phyloP scores from a whole-genome alignment of 2,888 invertebrate genomes.

The Melanostoma mellinum region DNA sequence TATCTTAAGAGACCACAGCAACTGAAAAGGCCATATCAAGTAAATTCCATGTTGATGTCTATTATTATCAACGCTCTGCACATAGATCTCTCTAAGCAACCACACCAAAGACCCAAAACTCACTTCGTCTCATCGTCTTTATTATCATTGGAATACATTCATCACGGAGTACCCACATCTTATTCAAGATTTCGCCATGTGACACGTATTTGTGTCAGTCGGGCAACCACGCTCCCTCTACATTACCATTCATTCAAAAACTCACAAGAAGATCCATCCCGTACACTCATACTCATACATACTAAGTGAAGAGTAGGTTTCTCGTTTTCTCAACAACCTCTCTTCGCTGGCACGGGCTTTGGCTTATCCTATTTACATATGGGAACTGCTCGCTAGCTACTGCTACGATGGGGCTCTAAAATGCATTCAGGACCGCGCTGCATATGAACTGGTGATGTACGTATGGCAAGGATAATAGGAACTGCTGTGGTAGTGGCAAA shows the following conservation, averaged over 20 bases:
- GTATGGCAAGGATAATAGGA: conserved; percentile 5
- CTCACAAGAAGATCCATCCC: conserved; percentile 18
- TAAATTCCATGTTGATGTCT: conserved; percentile 39
- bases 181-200: conserved; percentile 59
- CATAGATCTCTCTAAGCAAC: conserved; percentile 10
- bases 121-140: conserved; percentile 31
- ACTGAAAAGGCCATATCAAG: conserved; percentile 10
- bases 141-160: conserved; percentile 35
- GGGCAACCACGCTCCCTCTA: conserved; percentile 11
- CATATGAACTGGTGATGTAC: background rate
- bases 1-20: conserved; percentile 1
- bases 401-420: conserved; percentile 2
- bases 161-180: conserved; percentile 54
- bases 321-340: conserved; percentile 15
- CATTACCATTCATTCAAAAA: conserved; percentile 22
- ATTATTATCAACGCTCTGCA: conserved; percentile 33
- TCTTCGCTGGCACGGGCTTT: background rate
- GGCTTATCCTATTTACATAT: conserved; percentile 12
- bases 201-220: conserved; percentile 65
- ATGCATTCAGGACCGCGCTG: conserved; percentile 18
- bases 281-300: background rate
- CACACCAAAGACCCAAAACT: conserved; percentile 32
- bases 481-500: conserved; percentile 18
- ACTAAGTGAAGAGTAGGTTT: background rate
- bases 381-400: background rate